These are phyloP conservation scores for Chloroclystis v-ata DNA, from an alignment of 2,888 invertebrate species.

Conservation along the genomic window DNA sequence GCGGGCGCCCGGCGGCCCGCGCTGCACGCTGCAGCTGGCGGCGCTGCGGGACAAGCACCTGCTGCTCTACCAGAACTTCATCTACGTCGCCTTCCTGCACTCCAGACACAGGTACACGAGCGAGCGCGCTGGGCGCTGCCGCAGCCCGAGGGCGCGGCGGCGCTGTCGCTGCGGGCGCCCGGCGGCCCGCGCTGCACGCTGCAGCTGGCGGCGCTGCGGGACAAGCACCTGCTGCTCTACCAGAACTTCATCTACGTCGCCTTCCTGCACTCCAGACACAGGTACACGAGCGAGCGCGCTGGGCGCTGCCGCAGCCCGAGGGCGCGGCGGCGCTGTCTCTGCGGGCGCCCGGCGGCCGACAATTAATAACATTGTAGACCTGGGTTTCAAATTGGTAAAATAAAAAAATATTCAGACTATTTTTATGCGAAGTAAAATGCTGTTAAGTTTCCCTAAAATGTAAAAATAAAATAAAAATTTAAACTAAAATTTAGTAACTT, in stretches of 20 bases:
- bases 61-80: conserved; percentile 97
- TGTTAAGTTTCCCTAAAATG: too few species aligned
- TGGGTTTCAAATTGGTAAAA: too few species aligned
- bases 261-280: conserved; percentile 62
- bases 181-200: conserved; percentile 90
- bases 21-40: conserved; percentile 84
- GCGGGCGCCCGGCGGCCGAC: conserved; percentile 94
- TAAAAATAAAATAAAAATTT: too few species aligned
- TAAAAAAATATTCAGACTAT: too few species aligned
- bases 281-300: conserved; percentile 85
- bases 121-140: conserved; percentile 85
- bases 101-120: conserved; percentile 69
- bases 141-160: conserved; percentile 92
- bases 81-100: conserved; percentile 89
- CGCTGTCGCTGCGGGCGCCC: conserved; percentile 86
- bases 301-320: conserved; percentile 89
- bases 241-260: conserved; percentile 98
- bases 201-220: conserved; percentile 83
- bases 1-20: conserved; percentile 93
- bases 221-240: conserved; percentile 90
- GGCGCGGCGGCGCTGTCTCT: conserved; percentile 85
- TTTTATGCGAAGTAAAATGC: too few species aligned
- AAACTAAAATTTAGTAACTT: too few species aligned
- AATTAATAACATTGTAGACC: too few species aligned
- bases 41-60: conserved; percentile 84